These are phyloP conservation scores for Macrostomum lignano DNA, from an alignment of 1,140 invertebrate genomes.

Conservation along the genomic window DNA sequence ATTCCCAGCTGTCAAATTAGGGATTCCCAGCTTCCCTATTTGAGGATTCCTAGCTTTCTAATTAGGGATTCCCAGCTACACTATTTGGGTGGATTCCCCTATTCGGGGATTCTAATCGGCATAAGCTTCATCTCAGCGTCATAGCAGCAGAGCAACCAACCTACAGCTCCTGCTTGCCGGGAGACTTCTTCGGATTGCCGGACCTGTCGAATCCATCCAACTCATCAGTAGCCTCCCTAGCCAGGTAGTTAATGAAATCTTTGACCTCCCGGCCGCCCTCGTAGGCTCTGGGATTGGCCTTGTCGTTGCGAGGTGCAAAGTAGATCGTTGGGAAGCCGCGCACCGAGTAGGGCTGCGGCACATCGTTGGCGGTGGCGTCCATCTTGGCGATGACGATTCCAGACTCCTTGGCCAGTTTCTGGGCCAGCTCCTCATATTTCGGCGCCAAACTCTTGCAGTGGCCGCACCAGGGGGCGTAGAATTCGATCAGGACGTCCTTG, in stretches of 20 bases:
- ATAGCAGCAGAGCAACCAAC: too few species aligned
- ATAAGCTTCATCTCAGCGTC: too few species aligned
- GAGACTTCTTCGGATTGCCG: constrained; percentile 48
- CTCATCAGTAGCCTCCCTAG: constrained; percentile 59
- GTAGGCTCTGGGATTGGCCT: constrained; percentile 54
- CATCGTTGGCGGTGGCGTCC: constrained; percentile 93
- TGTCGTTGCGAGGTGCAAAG: constrained; percentile 60
- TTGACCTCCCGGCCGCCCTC: constrained; percentile 65
- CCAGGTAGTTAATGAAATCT: constrained; percentile 82
- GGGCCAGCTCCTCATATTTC: constrained; percentile 66
- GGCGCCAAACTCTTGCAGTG: constrained; percentile 80
- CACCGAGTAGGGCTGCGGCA: constrained; percentile 64
- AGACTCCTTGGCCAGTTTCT: constrained; percentile 57
- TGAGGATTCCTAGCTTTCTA: too few species aligned
- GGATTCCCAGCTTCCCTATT: too few species aligned
- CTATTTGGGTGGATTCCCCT: too few species aligned
- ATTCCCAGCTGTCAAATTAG: too few species aligned
- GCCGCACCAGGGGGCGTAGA: constrained; percentile 95
- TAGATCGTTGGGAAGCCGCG: constrained; percentile 79
- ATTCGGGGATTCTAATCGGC: too few species aligned
- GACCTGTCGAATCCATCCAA: constrained; percentile 58
- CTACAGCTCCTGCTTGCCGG: too few species aligned
- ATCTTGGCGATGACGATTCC: constrained; percentile 70
- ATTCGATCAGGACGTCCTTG: constrained; percentile 78
- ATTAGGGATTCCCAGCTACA: too few species aligned